These are phyloP conservation scores for Rhagonycha lutea DNA, from an alignment of 2,888 invertebrate genomes.

Conservation along the genomic window DNA sequence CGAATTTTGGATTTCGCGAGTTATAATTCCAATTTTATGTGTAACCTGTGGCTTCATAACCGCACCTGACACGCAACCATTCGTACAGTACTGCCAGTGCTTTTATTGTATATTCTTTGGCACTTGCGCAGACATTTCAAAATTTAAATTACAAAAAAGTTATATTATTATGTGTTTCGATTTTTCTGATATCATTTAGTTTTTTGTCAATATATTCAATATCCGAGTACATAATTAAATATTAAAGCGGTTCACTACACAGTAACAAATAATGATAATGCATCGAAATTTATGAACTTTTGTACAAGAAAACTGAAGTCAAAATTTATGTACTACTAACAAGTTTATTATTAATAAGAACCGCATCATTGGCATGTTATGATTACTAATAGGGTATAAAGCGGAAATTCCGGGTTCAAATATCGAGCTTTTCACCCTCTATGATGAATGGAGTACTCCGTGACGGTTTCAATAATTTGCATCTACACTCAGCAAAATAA, in stretches of 20 bases:
- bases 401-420: neutral
- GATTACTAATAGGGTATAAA: neutral
- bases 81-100: slow-evolving; percentile 34
- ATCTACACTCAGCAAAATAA: too few species aligned
- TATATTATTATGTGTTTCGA: neutral
- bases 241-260: neutral
- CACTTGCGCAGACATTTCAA: slow-evolving; percentile 18
- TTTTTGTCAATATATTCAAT: neutral
- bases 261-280: too few species aligned
- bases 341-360: neutral
- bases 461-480: too few species aligned
- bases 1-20: neutral
- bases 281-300: too few species aligned
- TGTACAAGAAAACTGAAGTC: neutral
- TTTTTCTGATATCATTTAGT: neutral
- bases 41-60: slow-evolving; percentile 28
- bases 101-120: slow-evolving; percentile 17
- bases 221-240: neutral
- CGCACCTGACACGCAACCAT: slow-evolving; percentile 34
- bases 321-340: neutral
- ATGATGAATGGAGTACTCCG: neutral
- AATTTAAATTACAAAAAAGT: neutral
- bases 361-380: neutral
- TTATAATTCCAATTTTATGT: neutral
- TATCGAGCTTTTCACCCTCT: neutral